phyloP scores from a whole-genome alignment of 1,140 invertebrate species.

The Mylabris phalerata region DNA sequence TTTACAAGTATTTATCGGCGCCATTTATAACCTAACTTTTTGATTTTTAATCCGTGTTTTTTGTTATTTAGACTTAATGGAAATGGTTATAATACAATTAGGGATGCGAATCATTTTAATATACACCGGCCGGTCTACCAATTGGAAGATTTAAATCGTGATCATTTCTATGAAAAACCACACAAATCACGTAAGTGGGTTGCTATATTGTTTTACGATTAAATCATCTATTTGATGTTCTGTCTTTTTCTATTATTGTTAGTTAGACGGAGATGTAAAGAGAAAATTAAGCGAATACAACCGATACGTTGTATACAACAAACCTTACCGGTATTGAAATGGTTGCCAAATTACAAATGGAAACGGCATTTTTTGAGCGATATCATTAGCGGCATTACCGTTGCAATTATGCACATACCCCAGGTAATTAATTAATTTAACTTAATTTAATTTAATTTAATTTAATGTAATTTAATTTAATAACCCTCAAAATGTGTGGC shows the following conservation, averaged over 20 bases:
- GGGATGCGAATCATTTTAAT: too few species aligned
- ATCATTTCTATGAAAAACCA: constrained; percentile 34
- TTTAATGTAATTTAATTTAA: too few species aligned
- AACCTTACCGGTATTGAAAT: constrained; percentile 47
- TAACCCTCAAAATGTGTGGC: neutral
- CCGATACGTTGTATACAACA: constrained; percentile 31
- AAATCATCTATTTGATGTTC: too few species aligned
- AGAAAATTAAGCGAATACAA: constrained; percentile 31
- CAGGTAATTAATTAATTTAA: constrained; percentile 46
- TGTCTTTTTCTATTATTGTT: constrained; percentile 5
- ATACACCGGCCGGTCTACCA: constrained; percentile 45
- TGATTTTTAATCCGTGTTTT: too few species aligned
- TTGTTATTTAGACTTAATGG: too few species aligned
- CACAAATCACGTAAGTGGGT: constrained; percentile 22
- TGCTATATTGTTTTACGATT: neutral
- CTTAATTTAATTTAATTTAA: too few species aligned
- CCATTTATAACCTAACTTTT: too few species aligned
- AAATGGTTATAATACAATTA: too few species aligned
- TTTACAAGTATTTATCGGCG: too few species aligned
- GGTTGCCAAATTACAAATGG: constrained; percentile 51
- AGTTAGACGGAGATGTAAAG: constrained; percentile 31
- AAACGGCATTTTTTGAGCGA: constrained; percentile 49
- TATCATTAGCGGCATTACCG: constrained; percentile 56
- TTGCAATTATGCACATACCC: constrained; percentile 75
- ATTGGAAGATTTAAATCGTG: constrained; percentile 46